Percentiles rank a stretch among this genome's conserved stretches.
Evolutionary conservation across 2,797 vertebrate species (phyloP).

Genomic region (Liasis olivaceus): DNA sequence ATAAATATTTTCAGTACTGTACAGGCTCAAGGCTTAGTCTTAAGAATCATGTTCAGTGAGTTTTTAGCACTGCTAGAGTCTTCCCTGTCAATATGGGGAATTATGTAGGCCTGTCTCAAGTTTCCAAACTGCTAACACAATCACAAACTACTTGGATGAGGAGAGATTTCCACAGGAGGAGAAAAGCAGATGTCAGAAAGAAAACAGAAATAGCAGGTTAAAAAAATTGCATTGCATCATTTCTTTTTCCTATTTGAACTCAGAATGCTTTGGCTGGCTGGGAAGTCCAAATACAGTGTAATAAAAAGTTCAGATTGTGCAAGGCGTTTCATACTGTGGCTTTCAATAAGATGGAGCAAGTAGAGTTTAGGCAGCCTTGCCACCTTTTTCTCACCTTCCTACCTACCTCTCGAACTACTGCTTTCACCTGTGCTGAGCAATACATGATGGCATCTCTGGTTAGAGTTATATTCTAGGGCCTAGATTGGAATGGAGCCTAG

Average conservation of each 20-base stretch:
- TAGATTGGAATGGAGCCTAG: background rate
- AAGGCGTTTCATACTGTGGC: background rate
- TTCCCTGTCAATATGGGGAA: slow-evolving; percentile 35
- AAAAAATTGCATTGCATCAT: background rate
- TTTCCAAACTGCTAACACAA: background rate
- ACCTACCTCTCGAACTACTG: background rate
- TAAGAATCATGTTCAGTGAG: slow-evolving; percentile 11
- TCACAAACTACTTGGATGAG: background rate
- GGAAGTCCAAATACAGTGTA: background rate
- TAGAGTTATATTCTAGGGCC: background rate
- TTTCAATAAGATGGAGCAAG: background rate
- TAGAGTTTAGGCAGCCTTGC: background rate
- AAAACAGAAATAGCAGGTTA: background rate
- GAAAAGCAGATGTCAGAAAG: background rate
- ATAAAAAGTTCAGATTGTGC: background rate
- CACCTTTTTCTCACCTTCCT: background rate
- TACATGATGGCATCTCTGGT: background rate
- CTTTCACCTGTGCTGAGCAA: background rate
- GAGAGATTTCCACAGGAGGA: too few relatives aligned
- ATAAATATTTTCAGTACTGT: background rate
- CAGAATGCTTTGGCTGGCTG: background rate
- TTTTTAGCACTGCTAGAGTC: background rate
- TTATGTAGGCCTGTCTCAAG: background rate
- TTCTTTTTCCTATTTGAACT: background rate
- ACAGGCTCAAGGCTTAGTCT: background rate